These are phyloP conservation scores for Pandemis cinnamomeana DNA, from an alignment of 2,888 invertebrate genomes.

Conservation along the genomic window DNA sequence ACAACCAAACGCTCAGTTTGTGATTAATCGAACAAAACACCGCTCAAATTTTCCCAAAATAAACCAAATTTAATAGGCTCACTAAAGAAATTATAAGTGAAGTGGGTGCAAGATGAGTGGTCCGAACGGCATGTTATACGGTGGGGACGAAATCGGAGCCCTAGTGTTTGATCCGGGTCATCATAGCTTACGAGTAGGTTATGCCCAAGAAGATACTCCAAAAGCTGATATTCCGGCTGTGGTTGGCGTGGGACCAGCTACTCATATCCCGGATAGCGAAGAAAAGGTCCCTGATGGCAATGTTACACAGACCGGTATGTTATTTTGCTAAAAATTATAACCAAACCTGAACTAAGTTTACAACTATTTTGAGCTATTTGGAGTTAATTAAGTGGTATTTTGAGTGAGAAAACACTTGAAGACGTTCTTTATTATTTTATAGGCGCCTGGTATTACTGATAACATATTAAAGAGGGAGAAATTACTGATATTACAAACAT, in stretches of 20 bases:
- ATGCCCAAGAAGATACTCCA: constrained; percentile 99
- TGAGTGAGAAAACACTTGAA: not conserved
- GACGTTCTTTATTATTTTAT: not conserved
- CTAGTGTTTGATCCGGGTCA: constrained; percentile 97
- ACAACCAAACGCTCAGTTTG: constrained; percentile 26
- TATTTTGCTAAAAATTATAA: not conserved
- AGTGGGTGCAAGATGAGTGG: constrained; percentile 67
- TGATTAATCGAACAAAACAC: constrained; percentile 34
- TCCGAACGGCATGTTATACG: constrained; percentile 90
- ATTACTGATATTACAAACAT: too few species aligned
- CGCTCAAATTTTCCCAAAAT: constrained; percentile 7
- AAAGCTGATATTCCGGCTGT: constrained; percentile 98
- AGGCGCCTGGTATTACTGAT: not conserved
- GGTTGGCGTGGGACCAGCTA: constrained; percentile 92
- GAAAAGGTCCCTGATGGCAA: constrained; percentile 90
- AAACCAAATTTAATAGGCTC: not conserved
- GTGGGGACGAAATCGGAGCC: constrained; percentile 99
- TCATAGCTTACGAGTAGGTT: constrained; percentile 93
- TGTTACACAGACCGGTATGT: constrained; percentile 84
- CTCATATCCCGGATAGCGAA: constrained; percentile 89
- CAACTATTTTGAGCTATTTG: not conserved
- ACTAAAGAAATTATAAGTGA: constrained; percentile 19
- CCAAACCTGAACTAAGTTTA: not conserved
- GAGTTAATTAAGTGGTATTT: not conserved
- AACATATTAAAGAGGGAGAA: too few species aligned